Evolutionary conservation across 2,888 invertebrate genomes (phyloP).

Genomic region (Mermis nigrescens): DNA sequence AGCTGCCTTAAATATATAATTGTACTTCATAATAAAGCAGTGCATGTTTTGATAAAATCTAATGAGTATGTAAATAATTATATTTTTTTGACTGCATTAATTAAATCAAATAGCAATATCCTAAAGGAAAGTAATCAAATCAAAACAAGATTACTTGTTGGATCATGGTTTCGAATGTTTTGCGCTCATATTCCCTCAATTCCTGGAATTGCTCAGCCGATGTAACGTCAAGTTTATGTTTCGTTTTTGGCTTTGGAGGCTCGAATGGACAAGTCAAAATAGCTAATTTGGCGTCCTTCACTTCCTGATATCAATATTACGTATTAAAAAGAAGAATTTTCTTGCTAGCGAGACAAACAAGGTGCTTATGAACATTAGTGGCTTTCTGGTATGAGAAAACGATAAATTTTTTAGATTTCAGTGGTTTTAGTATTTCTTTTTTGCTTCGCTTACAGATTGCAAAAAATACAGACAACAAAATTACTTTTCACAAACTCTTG

Average conservation of each 20-base stretch:
- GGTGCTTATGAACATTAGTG: too few species aligned
- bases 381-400: too few species aligned
- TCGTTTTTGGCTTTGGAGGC: slow-evolving; percentile 98
- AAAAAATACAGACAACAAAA: too few species aligned
- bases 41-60: too few species aligned
- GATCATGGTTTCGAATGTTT: slow-evolving; percentile 87
- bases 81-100: background rate
- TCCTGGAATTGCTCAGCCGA: slow-evolving; percentile 84
- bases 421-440: too few species aligned
- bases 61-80: too few species aligned
- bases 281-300: slow-evolving; percentile 73
- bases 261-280: slow-evolving; percentile 98
- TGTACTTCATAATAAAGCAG: too few species aligned
- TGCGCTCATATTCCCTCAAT: slow-evolving; percentile 72
- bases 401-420: too few species aligned
- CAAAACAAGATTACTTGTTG: slow-evolving; percentile 34
- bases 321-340: slow-evolving; percentile 10
- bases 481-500: too few species aligned
- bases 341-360: background rate
- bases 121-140: slow-evolving; percentile 7
- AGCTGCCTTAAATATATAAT: too few species aligned
- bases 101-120: slow-evolving; percentile 5
- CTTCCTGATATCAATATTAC: too few species aligned
- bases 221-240: slow-evolving; percentile 93
- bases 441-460: too few species aligned